Percentiles rank a stretch among this genome's conserved stretches.
Conservation (phyloP, 2,888 invertebrate genomes). For the Agrochola macilenta region DNA sequence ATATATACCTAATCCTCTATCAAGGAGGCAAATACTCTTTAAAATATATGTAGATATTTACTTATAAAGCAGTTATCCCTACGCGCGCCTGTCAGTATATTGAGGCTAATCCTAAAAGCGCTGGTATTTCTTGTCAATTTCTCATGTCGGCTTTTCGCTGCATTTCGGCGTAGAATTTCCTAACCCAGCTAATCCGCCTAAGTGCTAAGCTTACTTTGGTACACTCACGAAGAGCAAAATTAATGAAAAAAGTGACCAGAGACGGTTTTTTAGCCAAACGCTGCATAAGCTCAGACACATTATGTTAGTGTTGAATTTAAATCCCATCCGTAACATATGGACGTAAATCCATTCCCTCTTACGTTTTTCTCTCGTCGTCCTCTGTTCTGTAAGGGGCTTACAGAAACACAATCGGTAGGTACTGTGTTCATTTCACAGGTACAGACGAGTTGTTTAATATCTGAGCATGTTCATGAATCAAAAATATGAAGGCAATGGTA, state of each 20-base stretch:
- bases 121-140: not conserved
- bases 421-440: not conserved
- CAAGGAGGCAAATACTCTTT: not conserved
- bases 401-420: too few species aligned
- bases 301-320: too few species aligned
- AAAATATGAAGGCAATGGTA: too few species aligned
- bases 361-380: too few species aligned
- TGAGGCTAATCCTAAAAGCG: slow-evolving; percentile 10
- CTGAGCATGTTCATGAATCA: too few species aligned
- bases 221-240: slow-evolving; percentile 3
- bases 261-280: not conserved
- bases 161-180: not conserved
- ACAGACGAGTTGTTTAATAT: not conserved
- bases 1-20: not conserved
- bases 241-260: not conserved
- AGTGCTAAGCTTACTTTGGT: slow-evolving; percentile 2
- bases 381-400: not conserved
- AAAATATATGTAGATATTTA: not conserved
- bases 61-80: not conserved
- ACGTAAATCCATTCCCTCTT: too few species aligned
- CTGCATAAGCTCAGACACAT: not conserved
- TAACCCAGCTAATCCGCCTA: slow-evolving; percentile 5
- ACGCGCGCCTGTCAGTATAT: not conserved
- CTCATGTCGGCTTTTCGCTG: not conserved
- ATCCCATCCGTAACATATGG: too few species aligned